These are phyloP conservation scores for Sericinus montela DNA, from an alignment of 2,888 invertebrate genomes.

Conservation along the genomic window DNA sequence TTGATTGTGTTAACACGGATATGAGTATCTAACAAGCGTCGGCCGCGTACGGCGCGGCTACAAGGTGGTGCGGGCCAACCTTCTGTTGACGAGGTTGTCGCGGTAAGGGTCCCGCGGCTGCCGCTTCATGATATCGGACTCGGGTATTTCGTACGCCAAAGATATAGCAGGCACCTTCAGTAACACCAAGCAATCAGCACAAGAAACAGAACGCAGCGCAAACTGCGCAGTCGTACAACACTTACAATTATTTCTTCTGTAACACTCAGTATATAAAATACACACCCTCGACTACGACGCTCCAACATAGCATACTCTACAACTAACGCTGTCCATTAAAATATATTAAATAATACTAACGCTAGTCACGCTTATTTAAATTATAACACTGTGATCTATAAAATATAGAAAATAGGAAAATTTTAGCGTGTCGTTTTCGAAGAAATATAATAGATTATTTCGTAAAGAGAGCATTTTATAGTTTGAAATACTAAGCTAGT, in stretches of 20 bases:
- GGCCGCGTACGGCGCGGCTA: conserved; percentile 27
- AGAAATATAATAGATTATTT: conserved; percentile 43
- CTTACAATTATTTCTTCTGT: conserved; percentile 37
- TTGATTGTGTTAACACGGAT: conserved; percentile 64
- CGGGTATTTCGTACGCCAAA: conserved; percentile 99
- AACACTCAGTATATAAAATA: conserved; percentile 47
- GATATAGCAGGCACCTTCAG: conserved; percentile 98
- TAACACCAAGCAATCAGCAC: conserved; percentile 78
- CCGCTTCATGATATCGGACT: conserved; percentile 99
- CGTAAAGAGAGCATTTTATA: conserved; percentile 40
- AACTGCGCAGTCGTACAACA: conserved; percentile 31
- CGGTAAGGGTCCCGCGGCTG: conserved; percentile 98
- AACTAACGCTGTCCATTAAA: conserved; percentile 28
- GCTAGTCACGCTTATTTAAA: conserved; percentile 44
- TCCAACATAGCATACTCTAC: conserved; percentile 23
- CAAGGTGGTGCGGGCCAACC: conserved; percentile 82
- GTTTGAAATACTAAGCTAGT: conserved; percentile 64
- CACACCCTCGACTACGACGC: conserved; percentile 37
- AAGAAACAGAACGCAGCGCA: conserved; percentile 45
- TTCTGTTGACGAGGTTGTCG: conserved; percentile 99
- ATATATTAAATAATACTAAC: conserved; percentile 32
- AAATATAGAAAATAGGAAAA: conserved; percentile 52
- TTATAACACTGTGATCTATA: conserved; percentile 53
- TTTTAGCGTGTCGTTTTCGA: conserved; percentile 58
- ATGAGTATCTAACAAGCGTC: conserved; percentile 61